These are phyloP conservation scores for Iselma pallidipennis DNA, from an alignment of 2,888 invertebrate genomes.

Conservation along the genomic window DNA sequence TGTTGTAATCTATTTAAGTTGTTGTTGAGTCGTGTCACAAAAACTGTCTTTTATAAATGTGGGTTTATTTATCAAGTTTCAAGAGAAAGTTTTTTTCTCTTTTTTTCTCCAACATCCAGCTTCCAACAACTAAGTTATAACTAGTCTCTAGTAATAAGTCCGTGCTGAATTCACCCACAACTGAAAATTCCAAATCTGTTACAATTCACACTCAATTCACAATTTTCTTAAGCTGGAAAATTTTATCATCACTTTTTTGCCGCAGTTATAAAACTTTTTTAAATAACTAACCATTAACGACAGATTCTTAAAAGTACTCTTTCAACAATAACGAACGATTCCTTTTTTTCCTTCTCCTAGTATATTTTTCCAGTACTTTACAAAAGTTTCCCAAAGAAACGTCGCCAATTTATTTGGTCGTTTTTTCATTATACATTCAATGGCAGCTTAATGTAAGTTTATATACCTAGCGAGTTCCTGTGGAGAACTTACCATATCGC, in stretches of 20 bases:
- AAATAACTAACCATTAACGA: not conserved
- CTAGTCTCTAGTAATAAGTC: no score
- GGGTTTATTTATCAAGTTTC: not conserved
- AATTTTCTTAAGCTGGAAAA: not conserved
- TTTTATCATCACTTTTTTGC: not conserved
- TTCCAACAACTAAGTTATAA: not conserved
- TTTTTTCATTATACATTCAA: no score
- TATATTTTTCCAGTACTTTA: not conserved
- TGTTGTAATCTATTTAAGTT: not conserved
- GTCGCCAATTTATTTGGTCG: constrained; percentile 14
- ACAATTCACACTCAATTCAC: not conserved
- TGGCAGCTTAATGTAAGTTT: no score
- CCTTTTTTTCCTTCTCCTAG: not conserved
- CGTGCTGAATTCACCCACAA: not conserved
- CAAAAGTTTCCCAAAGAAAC: constrained; percentile 11
- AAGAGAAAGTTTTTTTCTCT: not conserved
- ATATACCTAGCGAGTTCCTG: no score
- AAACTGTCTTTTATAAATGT: not conserved
- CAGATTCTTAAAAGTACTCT: not conserved
- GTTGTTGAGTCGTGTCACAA: not conserved
- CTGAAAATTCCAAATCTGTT: not conserved
- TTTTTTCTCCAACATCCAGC: not conserved
- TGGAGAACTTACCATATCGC: no score
- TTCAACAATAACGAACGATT: not conserved
- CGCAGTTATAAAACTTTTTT: not conserved